Conservation (phyloP, 1,140 invertebrate genomes). For the Neotoxoptera formosana region DNA sequence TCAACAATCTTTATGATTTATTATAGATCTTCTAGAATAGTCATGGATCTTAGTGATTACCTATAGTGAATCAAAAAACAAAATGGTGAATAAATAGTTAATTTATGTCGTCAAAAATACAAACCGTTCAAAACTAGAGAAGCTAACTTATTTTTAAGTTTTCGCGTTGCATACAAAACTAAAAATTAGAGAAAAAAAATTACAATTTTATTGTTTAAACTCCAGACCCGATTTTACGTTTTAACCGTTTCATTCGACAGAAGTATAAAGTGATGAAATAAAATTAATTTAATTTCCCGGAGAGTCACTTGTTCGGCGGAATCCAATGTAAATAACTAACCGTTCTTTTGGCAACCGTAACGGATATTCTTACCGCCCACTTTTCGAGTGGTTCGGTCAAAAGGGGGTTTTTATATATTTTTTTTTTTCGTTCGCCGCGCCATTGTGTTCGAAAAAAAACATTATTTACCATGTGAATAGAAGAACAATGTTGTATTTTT, state of each 20-base stretch:
- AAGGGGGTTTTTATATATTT: neutral
- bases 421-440: conserved; percentile 31
- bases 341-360: conserved; percentile 36
- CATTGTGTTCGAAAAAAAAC: conserved; percentile 37
- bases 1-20: neutral
- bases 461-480: conserved; percentile 51
- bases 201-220: neutral
- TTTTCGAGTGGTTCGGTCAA: conserved; percentile 7
- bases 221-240: neutral
- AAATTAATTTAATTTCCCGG: conserved; percentile 19
- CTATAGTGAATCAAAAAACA: neutral
- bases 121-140: neutral
- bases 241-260: neutral
- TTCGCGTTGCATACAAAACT: neutral
- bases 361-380: conserved; percentile 39
- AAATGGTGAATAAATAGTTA: neutral
- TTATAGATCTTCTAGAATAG: neutral
- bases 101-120: neutral
- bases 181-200: neutral
- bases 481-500: conserved; percentile 30
- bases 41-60: neutral
- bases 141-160: neutral
- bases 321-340: conserved; percentile 39
- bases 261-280: neutral
- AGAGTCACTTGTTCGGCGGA: neutral